phyloP scores from a whole-genome alignment of 2,113 vertebrate species.

The Dendropsophus ebraccatus region DNA sequence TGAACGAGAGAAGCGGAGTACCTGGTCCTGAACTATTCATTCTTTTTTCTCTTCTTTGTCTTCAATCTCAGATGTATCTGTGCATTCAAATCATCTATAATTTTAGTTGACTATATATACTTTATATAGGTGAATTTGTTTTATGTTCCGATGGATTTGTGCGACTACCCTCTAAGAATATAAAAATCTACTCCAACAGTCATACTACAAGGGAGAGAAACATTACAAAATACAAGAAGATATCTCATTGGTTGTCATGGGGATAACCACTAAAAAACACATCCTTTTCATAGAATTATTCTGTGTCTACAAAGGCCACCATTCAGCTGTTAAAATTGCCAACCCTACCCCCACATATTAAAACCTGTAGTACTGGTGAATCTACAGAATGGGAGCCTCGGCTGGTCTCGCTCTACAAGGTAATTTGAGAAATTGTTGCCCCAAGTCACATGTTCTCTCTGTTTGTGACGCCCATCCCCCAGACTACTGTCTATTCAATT shows the following conservation, averaged over 20 bases:
- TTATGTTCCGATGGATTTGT: neutral
- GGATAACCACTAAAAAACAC: neutral
- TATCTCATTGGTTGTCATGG: conserved; percentile 5
- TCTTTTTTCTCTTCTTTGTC: too few species aligned
- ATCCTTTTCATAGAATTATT: neutral
- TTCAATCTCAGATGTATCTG: too few species aligned
- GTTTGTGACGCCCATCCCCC: neutral
- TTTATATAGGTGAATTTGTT: neutral
- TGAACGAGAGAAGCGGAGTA: too few species aligned
- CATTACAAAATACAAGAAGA: neutral
- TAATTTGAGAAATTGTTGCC: conserved; percentile 33
- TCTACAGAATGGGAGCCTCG: neutral
- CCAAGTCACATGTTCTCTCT: conserved; percentile 17
- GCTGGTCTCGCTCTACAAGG: neutral
- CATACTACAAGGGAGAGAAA: neutral
- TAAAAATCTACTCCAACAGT: neutral
- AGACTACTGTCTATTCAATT: neutral
- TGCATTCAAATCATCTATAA: too few species aligned
- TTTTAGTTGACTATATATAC: too few species aligned
- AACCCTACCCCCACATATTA: conserved; percentile 9
- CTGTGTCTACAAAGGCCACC: neutral
- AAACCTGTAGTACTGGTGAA: conserved; percentile 24
- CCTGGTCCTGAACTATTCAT: too few species aligned
- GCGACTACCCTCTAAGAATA: neutral
- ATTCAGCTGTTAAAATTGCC: conserved; percentile 1